Evolutionary conservation across 2,888 invertebrate genomes (phyloP).

Genomic region (Zelleria hepariella): DNA sequence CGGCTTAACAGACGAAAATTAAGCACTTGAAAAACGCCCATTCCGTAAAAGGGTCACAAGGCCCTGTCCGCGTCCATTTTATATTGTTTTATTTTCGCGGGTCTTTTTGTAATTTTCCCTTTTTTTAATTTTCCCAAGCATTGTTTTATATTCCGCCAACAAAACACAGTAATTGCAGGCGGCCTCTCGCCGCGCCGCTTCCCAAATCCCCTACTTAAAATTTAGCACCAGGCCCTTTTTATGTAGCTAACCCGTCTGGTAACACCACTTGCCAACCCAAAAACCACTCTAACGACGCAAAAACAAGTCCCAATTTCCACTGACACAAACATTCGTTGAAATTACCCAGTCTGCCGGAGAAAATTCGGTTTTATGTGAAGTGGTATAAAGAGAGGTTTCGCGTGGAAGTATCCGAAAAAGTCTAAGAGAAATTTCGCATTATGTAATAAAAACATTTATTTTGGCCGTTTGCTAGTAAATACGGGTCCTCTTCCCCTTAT

Average conservation of each 20-base stretch:
- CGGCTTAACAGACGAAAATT: neutral
- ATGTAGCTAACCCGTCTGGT: slow-evolving; percentile 44
- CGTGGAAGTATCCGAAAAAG: slow-evolving; percentile 28
- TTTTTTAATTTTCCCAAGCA: slow-evolving; percentile 1
- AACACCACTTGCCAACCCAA: slow-evolving; percentile 21
- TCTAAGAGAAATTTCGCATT: slow-evolving; percentile 66
- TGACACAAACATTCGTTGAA: neutral
- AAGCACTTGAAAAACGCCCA: neutral
- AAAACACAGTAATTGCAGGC: slow-evolving; percentile 15
- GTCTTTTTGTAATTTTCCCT: neutral
- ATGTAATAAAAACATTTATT: slow-evolving; percentile 72
- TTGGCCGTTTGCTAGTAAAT: slow-evolving; percentile 68
- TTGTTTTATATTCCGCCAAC: slow-evolving; percentile 6
- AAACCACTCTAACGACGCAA: slow-evolving; percentile 21
- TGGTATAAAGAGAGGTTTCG: slow-evolving; percentile 24
- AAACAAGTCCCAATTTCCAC: slow-evolving; percentile 23
- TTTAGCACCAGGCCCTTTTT: slow-evolving; percentile 63
- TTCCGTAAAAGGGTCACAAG: neutral
- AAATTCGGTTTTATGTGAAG: slow-evolving; percentile 28
- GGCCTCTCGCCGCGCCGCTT: slow-evolving; percentile 32
- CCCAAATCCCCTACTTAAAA: slow-evolving; percentile 69
- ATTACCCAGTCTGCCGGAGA: slow-evolving; percentile 11
- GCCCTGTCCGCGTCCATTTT: neutral
- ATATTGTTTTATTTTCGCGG: neutral
- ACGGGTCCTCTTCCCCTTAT: slow-evolving; percentile 66